Percentiles rank a stretch among this genome's conserved stretches.
phyloP scores from a whole-genome alignment of 2,888 invertebrate species.

The Cheilosia variabilis region DNA sequence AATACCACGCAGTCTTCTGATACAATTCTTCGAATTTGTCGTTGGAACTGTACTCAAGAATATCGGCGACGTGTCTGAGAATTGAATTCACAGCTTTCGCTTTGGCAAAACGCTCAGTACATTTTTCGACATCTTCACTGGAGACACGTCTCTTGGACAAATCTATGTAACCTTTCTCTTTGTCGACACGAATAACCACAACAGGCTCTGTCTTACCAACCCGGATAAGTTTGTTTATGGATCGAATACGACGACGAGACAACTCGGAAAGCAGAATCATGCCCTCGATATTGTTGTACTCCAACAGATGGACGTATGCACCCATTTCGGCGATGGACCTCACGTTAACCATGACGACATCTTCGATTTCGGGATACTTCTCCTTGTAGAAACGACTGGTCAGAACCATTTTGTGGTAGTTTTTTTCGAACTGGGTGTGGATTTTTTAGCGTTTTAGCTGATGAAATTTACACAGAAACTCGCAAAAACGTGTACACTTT shows the following conservation, averaged over 20 bases:
- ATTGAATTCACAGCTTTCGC: slow-evolving; percentile 99
- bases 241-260: slow-evolving; percentile 98
- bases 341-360: slow-evolving; percentile 99
- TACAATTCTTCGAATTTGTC: slow-evolving; percentile 97
- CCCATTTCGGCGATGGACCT: slow-evolving; percentile 99
- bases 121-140: slow-evolving; percentile 98
- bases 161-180: slow-evolving; percentile 99
- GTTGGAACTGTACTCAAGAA: slow-evolving; percentile 94
- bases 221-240: slow-evolving; percentile 99
- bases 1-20: slow-evolving; percentile 98
- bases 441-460: slow-evolving; percentile 48
- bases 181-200: slow-evolving; percentile 99
- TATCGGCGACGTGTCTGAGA: slow-evolving; percentile 97
- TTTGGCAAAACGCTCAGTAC: slow-evolving; percentile 99
- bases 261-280: slow-evolving; percentile 99
- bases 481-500: slow-evolving; percentile 72
- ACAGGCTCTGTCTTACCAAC: slow-evolving; percentile 99
- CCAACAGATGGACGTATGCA: slow-evolving; percentile 98
- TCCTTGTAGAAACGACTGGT: slow-evolving; percentile 98
- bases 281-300: slow-evolving; percentile 99
- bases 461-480: slow-evolving; percentile 54
- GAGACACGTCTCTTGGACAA: slow-evolving; percentile 99
- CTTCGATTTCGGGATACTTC: slow-evolving; percentile 98
- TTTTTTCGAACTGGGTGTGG: slow-evolving; percentile 6
- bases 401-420: slow-evolving; percentile 89